A percentile compares a stretch with the other conserved stretches of the same genome.
Conservation (phyloP, 2,797 vertebrate genomes). For the Simalia tracyae region DNA sequence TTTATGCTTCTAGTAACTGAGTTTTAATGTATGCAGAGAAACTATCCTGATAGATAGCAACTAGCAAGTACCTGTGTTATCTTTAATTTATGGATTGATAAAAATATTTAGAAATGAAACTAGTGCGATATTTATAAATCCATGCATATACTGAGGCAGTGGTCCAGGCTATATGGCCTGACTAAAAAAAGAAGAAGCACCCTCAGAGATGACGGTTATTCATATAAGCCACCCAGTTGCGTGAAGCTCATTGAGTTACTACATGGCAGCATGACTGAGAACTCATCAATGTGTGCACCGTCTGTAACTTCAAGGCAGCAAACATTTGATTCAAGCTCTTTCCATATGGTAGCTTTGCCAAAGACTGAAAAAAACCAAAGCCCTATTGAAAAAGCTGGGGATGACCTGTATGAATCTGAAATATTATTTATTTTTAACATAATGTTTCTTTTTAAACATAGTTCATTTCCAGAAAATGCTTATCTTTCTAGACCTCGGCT, state of each 20-base stretch:
- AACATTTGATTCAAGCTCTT: neutral
- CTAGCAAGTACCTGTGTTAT: constrained; percentile 54
- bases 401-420: neutral
- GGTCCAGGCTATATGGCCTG: neutral
- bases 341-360: neutral
- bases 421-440: neutral
- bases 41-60: constrained; percentile 47
- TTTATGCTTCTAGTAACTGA: constrained; percentile 69
- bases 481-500: neutral
- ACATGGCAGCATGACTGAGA: neutral
- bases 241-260: neutral
- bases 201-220: neutral
- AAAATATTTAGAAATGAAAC: constrained; percentile 49
- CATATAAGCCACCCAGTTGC: neutral
- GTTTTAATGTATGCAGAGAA: constrained; percentile 68
- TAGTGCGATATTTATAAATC: constrained; percentile 19
- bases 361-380: neutral
- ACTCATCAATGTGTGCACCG: accelerated
- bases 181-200: neutral
- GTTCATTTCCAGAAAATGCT: neutral
- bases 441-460: neutral
- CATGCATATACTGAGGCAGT: neutral
- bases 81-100: constrained; percentile 63
- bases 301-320: neutral
- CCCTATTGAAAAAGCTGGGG: neutral